phyloP scores from a whole-genome alignment of 92 coral and sea anemone genomes.

The Parazoanthus atlanticus region DNA sequence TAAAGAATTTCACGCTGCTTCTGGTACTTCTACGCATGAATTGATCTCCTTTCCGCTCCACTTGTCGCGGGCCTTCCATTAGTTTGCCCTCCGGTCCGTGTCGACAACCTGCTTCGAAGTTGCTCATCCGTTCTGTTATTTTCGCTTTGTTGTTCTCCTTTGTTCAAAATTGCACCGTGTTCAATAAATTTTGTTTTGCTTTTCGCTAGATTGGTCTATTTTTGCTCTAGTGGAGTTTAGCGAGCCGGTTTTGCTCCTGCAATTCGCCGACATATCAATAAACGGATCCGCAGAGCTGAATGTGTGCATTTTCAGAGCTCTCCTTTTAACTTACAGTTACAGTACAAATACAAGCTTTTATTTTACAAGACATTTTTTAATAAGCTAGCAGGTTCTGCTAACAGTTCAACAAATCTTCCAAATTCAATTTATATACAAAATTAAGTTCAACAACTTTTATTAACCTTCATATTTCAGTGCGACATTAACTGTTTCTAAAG shows the following conservation, averaged over 20 bases:
- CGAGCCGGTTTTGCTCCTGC: not conserved
- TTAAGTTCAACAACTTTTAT: not conserved
- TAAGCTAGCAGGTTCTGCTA: not conserved
- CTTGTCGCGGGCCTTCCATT: not conserved
- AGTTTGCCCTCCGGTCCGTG: not conserved
- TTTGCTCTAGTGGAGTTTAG: constrained; percentile 22
- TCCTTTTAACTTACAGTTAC: not conserved
- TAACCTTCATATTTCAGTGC: not conserved
- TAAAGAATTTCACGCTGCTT: not conserved
- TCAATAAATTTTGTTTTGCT: constrained; percentile 22
- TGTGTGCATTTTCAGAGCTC: not conserved
- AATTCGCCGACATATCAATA: not conserved
- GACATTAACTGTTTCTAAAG: not conserved
- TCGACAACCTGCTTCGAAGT: constrained; percentile 2
- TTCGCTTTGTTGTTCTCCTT: not conserved
- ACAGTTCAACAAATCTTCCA: not conserved
- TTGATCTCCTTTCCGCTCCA: not conserved
- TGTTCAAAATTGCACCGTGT: constrained; percentile 17
- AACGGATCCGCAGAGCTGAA: not conserved
- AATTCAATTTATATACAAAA: not conserved
- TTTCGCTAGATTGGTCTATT: not conserved
- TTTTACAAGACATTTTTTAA: not conserved
- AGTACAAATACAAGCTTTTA: not conserved
- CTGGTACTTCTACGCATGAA: constrained; percentile 21
- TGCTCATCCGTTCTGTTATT: not conserved